Percentiles rank a stretch among this genome's conserved stretches.
Conservation (phyloP, 2,797 vertebrate genomes). For the Eupleurogrammus muticus region DNA sequence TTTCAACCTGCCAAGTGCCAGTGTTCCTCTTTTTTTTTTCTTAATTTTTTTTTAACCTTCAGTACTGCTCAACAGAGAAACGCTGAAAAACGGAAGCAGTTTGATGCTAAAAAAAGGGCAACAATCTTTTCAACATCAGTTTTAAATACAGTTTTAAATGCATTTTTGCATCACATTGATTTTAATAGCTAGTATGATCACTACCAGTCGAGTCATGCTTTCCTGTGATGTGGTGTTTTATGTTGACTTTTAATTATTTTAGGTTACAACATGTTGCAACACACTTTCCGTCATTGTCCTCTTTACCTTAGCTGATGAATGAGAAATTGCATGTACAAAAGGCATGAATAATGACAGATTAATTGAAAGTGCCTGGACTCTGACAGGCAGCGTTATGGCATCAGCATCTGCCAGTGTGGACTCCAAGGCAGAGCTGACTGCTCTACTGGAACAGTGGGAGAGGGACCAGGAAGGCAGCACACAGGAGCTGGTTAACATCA, state of each 20-base stretch:
- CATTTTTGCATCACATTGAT: no score
- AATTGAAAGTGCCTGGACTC: background rate
- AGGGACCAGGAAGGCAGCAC: constrained; percentile 93
- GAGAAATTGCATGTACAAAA: background rate
- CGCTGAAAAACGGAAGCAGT: no score
- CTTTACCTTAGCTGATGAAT: background rate
- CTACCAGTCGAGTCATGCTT: no score
- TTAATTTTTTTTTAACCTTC: no score
- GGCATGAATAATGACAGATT: background rate
- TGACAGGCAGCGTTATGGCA: constrained; percentile 77
- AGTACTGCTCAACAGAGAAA: no score
- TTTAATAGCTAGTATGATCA: no score
- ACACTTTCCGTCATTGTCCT: background rate
- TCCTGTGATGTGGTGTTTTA: background rate
- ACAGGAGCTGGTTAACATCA: constrained; percentile 92
- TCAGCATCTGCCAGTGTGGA: constrained; percentile 88
- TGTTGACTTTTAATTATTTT: background rate
- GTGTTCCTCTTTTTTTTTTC: no score
- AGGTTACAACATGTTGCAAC: background rate
- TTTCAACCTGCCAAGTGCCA: no score
- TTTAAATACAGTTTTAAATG: no score
- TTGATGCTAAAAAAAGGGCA: no score
- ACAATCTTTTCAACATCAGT: no score
- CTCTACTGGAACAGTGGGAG: constrained; percentile 98
- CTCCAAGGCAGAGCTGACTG: constrained; percentile 97